These are phyloP conservation scores for Salpingus planirostris DNA, from an alignment of 2,888 invertebrate genomes.

Conservation along the genomic window DNA sequence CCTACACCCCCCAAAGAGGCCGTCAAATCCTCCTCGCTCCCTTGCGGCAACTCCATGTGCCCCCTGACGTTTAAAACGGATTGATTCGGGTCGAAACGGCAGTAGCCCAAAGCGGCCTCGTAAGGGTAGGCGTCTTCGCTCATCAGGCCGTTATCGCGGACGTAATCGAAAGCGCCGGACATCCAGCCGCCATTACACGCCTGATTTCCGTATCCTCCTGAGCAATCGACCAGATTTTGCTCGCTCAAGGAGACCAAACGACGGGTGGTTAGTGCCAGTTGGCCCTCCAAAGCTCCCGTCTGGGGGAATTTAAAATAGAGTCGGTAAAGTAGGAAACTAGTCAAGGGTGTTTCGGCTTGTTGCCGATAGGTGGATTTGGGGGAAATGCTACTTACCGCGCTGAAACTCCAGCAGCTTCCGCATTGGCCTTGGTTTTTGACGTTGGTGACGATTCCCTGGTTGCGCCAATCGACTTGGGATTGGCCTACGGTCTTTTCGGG, in stretches of 20 bases:
- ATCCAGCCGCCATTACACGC: conserved; percentile 11
- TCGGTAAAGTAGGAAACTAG: too few relatives aligned
- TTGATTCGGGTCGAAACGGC: conserved; percentile 3
- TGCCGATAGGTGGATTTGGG: too few relatives aligned
- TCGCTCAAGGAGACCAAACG: conserved; percentile 3
- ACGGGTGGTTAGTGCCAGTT: conserved; percentile 1
- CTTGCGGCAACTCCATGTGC: not conserved
- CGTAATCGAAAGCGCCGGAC: conserved; percentile 17
- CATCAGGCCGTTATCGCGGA: conserved; percentile 17
- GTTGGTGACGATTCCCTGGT: conserved; percentile 4
- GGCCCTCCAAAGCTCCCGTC: conserved; percentile 5
- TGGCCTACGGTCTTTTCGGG: conserved; percentile 1
- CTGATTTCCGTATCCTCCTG: conserved; percentile 2
- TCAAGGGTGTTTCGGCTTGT: too few relatives aligned
- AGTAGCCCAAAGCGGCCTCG: conserved; percentile 8
- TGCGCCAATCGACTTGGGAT: conserved; percentile 8
- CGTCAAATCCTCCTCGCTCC: not conserved
- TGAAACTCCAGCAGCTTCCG: conserved; percentile 10
- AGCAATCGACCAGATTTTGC: conserved; percentile 7
- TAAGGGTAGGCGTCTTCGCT: conserved; percentile 20
- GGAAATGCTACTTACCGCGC: conserved; percentile 8
- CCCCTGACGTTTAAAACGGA: not conserved
- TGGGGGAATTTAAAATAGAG: too few relatives aligned
- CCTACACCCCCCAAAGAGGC: conserved; percentile 63
- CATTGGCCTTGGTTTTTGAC: conserved; percentile 10